Evolutionary conservation across 2,113 vertebrate species (phyloP).

Genomic region (Trichomycterus rosablanca): DNA sequence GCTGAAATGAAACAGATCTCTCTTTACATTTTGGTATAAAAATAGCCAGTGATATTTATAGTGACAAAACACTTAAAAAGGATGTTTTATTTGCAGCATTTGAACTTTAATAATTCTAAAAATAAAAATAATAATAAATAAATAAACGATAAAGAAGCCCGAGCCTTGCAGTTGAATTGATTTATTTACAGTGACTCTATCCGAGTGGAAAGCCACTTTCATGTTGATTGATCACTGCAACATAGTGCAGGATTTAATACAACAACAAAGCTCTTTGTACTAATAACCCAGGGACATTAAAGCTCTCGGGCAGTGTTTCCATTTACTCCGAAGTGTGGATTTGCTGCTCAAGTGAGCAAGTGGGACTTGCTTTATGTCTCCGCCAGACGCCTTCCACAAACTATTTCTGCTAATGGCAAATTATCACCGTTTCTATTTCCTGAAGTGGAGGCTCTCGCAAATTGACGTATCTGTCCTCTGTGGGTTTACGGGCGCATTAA

Average conservation of each 20-base stretch:
- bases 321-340: conserved; percentile 84
- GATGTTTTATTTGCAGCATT: background rate
- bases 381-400: conserved; percentile 80
- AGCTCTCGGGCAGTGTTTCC: conserved; percentile 76
- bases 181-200: conserved; percentile 81
- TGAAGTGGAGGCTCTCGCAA: conserved; percentile 86
- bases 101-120: conserved; percentile 28
- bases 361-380: conserved; percentile 81
- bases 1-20: no score
- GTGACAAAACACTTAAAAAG: background rate
- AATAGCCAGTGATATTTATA: no score
- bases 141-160: conserved; percentile 25
- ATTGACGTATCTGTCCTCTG: conserved; percentile 96
- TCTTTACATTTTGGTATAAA: no score
- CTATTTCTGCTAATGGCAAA: conserved; percentile 89
- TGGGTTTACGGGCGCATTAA: conserved; percentile 94
- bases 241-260: conserved; percentile 80
- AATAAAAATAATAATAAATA: no score
- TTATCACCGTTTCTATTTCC: conserved; percentile 89
- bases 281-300: conserved; percentile 83
- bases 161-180: conserved; percentile 71
- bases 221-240: conserved; percentile 85
- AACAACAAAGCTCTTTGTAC: conserved; percentile 88
- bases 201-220: conserved; percentile 74
- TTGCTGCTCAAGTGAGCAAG: conserved; percentile 84